Conservation (phyloP, 2,797 vertebrate species). For the Tokudaia muenninki region DNA sequence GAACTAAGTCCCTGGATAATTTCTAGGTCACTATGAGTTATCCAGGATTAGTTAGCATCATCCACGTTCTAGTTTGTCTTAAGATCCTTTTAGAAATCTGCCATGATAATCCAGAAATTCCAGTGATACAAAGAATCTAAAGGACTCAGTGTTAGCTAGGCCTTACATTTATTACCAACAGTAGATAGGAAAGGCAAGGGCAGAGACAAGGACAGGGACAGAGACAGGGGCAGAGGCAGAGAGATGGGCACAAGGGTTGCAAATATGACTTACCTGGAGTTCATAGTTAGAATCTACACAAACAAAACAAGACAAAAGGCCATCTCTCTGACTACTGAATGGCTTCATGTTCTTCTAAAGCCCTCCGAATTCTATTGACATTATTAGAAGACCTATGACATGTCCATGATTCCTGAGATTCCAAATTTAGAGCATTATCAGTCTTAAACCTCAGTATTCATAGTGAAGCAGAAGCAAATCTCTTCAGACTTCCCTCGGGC, state of each 20-base stretch:
- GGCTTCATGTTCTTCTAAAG: neutral
- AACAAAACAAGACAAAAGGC: neutral
- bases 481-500: neutral
- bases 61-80: neutral
- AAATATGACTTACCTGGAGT: neutral
- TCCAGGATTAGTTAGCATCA: neutral
- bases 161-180: neutral
- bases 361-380: neutral
- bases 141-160: neutral
- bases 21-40: neutral
- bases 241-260: neutral
- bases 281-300: neutral
- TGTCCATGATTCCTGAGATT: neutral
- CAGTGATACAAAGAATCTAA: neutral
- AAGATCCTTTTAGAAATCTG: constrained; percentile 29
- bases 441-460: neutral
- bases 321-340: neutral
- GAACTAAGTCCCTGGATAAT: neutral
- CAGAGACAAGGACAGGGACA: neutral
- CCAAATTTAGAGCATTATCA: neutral
- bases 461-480: neutral
- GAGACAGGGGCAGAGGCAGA: neutral
- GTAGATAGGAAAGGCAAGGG: neutral
- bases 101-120: neutral
- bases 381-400: neutral